Evolutionary conservation across 2,113 vertebrate genomes (phyloP), one percentile per base, ranked within the genome.

Genomic region (Bos taurus): DNA sequence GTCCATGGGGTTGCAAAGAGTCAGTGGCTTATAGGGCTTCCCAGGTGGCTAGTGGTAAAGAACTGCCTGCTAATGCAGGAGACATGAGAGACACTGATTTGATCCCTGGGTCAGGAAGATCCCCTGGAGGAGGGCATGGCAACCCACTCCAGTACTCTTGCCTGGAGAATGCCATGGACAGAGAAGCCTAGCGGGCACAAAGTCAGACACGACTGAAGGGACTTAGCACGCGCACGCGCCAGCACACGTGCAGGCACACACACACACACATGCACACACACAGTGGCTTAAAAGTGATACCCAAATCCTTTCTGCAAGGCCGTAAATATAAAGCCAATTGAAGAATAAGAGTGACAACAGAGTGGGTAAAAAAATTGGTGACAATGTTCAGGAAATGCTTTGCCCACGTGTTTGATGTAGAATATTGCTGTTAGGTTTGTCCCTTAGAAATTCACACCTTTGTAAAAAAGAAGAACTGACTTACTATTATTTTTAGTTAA

Each of bases 201-300:
- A 71, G 17, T 36, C 64, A 71, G 17, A 36, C 64, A 11, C 0
- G 9, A 21, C 1, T 71, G n/a, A 36, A 71, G 17, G n/a, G n/a
- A 71, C 4, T 71, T 71, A 11, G 33, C 0, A 1, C 0, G 4
- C 0, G 60, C 14, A 40, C 40, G 40, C 40, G 40, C 40, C 40
- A 40, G 23, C 7, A 2, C 7, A 6, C 2, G 7, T 5, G 13
- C 48, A 50, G 6, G 1, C 54, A 7, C 16, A 19, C 17, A 7
- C 54, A 56, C 19, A 23, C 7, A 7, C 56, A 0, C 19, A 23
- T 1, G 13, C 64, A 67, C n/a, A 5, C 8, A 10, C 64, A 36
- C 64, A 21, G 4, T 10, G 62, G 33, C 64, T 71, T 71, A 21
- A 46, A 96, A 11, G 19, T 59, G 19, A n/a, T 43, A 21, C 1